Conservation (phyloP, 2,113 vertebrate genomes). For the Piliocolobus tephrosceles region DNA sequence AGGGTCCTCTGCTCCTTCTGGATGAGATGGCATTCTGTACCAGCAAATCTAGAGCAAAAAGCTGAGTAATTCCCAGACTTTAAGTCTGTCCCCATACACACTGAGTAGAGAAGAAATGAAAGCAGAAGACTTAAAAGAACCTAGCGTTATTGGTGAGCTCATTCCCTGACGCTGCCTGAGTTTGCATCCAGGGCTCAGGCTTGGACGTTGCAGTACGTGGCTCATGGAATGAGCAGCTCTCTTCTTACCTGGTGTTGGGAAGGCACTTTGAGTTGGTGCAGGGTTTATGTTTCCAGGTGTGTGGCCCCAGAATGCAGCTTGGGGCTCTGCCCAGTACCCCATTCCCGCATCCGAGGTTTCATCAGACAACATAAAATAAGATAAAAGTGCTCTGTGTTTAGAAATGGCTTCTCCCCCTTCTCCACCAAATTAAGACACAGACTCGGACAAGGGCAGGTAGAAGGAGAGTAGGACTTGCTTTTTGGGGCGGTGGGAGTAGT, state of each 20-base stretch:
- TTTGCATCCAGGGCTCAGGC: background rate
- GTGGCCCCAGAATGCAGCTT: background rate
- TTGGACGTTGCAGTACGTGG: accelerated
- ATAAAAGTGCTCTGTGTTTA: background rate
- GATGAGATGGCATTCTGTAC: background rate
- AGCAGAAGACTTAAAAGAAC: background rate
- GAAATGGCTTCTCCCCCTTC: background rate
- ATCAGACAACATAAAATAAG: background rate
- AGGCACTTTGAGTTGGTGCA: background rate
- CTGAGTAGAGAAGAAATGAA: background rate
- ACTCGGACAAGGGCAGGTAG: background rate
- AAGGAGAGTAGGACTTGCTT: background rate
- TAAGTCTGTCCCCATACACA: accelerated
- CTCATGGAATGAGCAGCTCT: background rate
- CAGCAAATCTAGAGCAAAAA: background rate
- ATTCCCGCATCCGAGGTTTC: background rate
- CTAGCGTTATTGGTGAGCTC: background rate
- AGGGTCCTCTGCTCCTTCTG: background rate
- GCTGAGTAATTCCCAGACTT: background rate
- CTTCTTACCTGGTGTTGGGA: accelerated
- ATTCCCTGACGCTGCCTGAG: accelerated
- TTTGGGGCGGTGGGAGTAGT: background rate
- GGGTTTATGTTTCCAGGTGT: background rate
- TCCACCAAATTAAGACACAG: background rate
- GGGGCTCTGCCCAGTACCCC: background rate